Evolutionary conservation across 2,888 invertebrate genomes (phyloP).

Genomic region (Apotomis turbidana): DNA sequence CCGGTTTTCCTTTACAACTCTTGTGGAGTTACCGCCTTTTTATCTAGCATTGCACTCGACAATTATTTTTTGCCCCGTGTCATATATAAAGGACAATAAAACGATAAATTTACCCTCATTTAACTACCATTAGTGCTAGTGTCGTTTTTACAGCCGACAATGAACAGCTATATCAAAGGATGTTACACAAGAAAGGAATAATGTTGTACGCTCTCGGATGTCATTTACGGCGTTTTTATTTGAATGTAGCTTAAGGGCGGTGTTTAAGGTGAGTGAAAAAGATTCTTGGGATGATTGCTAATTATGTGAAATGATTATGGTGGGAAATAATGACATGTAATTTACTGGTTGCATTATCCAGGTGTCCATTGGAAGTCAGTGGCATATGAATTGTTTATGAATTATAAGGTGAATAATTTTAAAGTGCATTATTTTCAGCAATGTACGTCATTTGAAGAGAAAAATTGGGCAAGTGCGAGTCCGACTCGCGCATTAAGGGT

Average conservation of each 20-base stretch:
- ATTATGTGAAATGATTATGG: constrained; percentile 11
- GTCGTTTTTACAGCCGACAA: constrained; percentile 49
- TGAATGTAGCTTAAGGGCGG: neutral
- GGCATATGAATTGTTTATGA: constrained; percentile 11
- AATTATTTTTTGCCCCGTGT: constrained; percentile 51
- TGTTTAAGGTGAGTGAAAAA: constrained; percentile 25
- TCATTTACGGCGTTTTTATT: neutral
- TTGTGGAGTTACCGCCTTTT: neutral
- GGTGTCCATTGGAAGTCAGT: constrained; percentile 25
- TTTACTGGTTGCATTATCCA: constrained; percentile 3
- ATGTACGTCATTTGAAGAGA: too few species aligned
- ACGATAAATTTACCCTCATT: constrained; percentile 64
- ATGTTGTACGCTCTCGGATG: neutral
- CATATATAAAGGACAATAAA: constrained; percentile 51
- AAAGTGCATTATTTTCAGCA: too few species aligned
- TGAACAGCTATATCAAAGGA: constrained; percentile 23
- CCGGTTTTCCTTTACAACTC: too few species aligned
- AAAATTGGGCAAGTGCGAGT: too few species aligned
- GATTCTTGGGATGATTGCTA: constrained; percentile 16
- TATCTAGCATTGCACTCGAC: neutral
- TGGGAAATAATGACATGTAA: constrained; percentile 18
- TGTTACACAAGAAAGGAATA: neutral
- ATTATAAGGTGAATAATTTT: neutral
- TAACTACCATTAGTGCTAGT: constrained; percentile 61
- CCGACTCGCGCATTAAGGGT: too few species aligned